Evolutionary conservation across 2,888 invertebrate genomes (phyloP).

Genomic region (Tuta absoluta): DNA sequence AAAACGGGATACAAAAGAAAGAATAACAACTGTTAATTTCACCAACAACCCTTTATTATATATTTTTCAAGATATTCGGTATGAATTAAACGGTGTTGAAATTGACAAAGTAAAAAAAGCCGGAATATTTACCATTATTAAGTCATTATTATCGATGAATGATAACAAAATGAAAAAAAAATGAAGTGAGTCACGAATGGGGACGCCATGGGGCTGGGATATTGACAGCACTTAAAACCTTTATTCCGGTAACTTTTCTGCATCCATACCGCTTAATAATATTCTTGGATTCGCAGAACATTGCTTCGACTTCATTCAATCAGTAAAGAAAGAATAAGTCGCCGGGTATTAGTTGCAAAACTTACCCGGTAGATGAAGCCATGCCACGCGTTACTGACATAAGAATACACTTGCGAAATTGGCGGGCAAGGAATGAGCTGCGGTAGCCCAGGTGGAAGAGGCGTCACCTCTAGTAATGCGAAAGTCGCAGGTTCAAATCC

Average conservation of each 20-base stretch:
- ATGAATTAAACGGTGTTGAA: constrained; percentile 32
- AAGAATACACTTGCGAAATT: too few relatives aligned
- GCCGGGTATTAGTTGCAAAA: too few relatives aligned
- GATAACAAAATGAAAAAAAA: too few relatives aligned
- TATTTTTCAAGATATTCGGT: constrained; percentile 44
- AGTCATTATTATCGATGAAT: constrained; percentile 48
- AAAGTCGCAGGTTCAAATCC: too few relatives aligned
- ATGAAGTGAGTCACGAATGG: background rate
- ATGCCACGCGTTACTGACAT: too few relatives aligned
- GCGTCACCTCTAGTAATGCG: too few relatives aligned
- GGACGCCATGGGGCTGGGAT: background rate
- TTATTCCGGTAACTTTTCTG: constrained; percentile 21
- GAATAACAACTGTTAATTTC: constrained; percentile 15
- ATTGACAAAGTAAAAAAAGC: constrained; percentile 32
- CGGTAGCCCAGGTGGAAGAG: too few relatives aligned
- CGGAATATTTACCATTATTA: constrained; percentile 36
- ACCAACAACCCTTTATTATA: constrained; percentile 44
- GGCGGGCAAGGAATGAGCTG: too few relatives aligned
- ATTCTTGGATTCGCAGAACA: constrained; percentile 34
- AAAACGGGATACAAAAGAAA: constrained; percentile 11
- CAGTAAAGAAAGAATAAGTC: too few relatives aligned
- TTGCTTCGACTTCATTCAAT: too few relatives aligned
- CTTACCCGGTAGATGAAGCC: too few relatives aligned
- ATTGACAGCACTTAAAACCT: background rate
- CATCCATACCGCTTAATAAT: constrained; percentile 23